Base-by-base conservation (phyloP, 2,888 invertebrate species). In the Netelia inedita region DNA sequence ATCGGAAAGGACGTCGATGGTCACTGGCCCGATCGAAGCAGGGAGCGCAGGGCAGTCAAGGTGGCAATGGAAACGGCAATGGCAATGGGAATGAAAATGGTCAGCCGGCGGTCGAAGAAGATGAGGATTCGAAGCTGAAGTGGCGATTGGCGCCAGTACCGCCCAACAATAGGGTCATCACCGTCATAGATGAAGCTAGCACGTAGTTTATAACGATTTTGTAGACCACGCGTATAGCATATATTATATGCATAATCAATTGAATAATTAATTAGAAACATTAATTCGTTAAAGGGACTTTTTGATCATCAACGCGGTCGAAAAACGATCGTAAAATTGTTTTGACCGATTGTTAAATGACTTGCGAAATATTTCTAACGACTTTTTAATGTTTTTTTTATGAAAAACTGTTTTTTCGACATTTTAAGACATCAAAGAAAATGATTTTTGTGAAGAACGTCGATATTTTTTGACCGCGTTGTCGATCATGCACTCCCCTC, bases 111-210 rank as follows among this genome's bases (percentile, higher is more conserved):
- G 72, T 81, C 76, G 89, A 91, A 35, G 91, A 90, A 35, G 88
- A 90, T 28, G 88, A 90, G 16, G 90, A 90, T 50, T 50, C 85
- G 3, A 91, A 90, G 80, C 46, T 88, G 53, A 92, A 94, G 90
- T 94, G 94, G 94, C 89, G 94, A 88, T 88, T 94, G 86, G 89
- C 93, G 86, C 89, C 94, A 85, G 90, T 88, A 63, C 93, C 89
- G 89, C 94, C 95, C 72, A 95, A 95, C 90, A 96, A 95, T 92
- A 95, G 97, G 93, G 95, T 96, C 91, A 97, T 97, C 89, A 96
- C 96, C 89, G 97, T 97, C 93, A 97, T 97, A 93, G 97, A 97
- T 92, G 97, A 97, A 93, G 96, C 96, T 86, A 94, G 94, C 86
- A 93, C 94, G 87, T 94, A 92, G 90, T 85, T 76, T 75, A 19